Evolutionary conservation across 2,113 vertebrate genomes (phyloP), one percentile per base, ranked within the genome.

Genomic region (Phaethon lepturus): DNA sequence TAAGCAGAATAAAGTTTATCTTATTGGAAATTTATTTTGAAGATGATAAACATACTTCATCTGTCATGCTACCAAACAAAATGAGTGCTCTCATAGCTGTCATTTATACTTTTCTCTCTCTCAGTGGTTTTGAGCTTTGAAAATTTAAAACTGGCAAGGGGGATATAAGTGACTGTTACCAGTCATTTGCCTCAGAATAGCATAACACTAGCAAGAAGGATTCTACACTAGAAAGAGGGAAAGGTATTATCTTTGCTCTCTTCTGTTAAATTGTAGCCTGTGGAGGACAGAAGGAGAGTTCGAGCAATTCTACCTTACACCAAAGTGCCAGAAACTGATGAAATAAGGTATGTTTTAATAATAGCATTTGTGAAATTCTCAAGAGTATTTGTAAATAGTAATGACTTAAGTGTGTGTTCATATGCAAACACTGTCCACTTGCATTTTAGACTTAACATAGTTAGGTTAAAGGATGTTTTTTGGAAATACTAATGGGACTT

Each of bases 311-410:
- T 99, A 35, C 99, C 99, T 96, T 99, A 99, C 95, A 99, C 99
- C 98, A 99, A 99, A 99, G 99, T 99, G 98, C 99, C 99, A 98
- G 99, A 99, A 93, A 99, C 99, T 78, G 99, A 99, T 98, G 99
- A 99, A 98, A 99, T 99, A 99, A 99, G 99, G 99, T 99, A 98
- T 81, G 94, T 89, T 90, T 89, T 79, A 84, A 38, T 84, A 80
- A 23, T 24, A 73, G 17, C 14, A 59, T 7, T 33, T 92, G 17
- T 58, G 25, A 71, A 86, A 77, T 80, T 78, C 17, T 77, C 2
- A 18, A 23, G 23, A 45, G 28, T 60, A 25, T 66, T 88, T 66
- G 45, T 53, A 86, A 77, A 44, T 80, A 38, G 20, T 40, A 38
- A 29, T 44, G 5, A 33, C 76, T 91, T 68, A 64, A 47, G 7